A percentile compares a stretch with the other conserved stretches of the same genome.
Evolutionary conservation across 1,140 invertebrate genomes (phyloP).

Genomic region (Globodera ellingtonae): DNA sequence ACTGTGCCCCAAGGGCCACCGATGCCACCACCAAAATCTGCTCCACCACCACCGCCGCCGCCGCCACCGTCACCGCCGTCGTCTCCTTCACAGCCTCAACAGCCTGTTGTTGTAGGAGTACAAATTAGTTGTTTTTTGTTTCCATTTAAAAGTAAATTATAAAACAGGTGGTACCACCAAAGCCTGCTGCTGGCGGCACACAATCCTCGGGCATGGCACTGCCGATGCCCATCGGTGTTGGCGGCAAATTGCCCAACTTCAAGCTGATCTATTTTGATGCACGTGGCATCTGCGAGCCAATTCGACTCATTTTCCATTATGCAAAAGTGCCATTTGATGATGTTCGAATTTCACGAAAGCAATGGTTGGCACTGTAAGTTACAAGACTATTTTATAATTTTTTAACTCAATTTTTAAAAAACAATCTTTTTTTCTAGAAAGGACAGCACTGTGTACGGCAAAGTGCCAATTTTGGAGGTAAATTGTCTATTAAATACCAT

Average conservation of each 20-base stretch:
- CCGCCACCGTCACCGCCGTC: constrained; percentile 7
- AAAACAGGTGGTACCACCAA: constrained; percentile 1
- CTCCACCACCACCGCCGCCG: neutral
- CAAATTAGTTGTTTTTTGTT: neutral
- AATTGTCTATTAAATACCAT: neutral
- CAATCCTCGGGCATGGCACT: neutral
- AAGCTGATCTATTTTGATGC: constrained; percentile 32
- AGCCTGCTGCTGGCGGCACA: neutral
- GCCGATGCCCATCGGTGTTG: constrained; percentile 16
- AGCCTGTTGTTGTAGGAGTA: neutral
- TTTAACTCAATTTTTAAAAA: neutral
- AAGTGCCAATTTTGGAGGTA: constrained; percentile 47
- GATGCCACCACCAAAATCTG: neutral
- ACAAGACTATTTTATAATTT: neutral
- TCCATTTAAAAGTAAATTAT: neutral
- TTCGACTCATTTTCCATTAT: constrained; percentile 25
- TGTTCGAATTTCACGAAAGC: constrained; percentile 40
- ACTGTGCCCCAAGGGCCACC: neutral
- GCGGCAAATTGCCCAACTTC: constrained; percentile 17
- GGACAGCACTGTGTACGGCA: constrained; percentile 44
- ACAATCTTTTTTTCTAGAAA: neutral
- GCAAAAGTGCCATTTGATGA: constrained; percentile 37
- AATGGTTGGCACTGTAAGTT: constrained; percentile 49
- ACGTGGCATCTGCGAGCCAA: constrained; percentile 27
- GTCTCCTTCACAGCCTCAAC: neutral